Evolutionary conservation across 92 coral and sea anemone genomes (phyloP), one percentile per base, ranked within the genome.

Genomic region (Anthopleura xanthogrammica): DNA sequence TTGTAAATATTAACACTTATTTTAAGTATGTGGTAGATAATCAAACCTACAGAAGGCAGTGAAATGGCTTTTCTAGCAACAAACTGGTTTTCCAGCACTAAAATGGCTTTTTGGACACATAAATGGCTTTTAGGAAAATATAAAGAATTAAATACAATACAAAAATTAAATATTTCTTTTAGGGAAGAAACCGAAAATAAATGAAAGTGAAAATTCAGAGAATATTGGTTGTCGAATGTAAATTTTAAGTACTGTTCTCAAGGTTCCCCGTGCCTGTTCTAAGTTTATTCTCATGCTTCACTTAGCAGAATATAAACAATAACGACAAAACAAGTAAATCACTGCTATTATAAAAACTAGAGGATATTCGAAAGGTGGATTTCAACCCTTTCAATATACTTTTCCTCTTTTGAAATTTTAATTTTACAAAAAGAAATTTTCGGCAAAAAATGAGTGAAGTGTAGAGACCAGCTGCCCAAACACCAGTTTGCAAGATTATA

Each of bases 1-100:
- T 68, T 36, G 74, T 68, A 68, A 68, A 68, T 68, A 68, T 68
- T 68, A 68, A 68, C 74, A 36, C 74, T 68, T 2, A 36, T 8
- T 36, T 68, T 0, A 29, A 29, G 74, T 29, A 23, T 68, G 42
- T 68, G 74, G 74, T 29, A 9, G 74, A 20, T 23, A 29, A 23
- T 29, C 17, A 23, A 23, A 23, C 5, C 41, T n/a, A 68, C 10
- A 23, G 29, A 62, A 1, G 13, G 29, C 39, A 62, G 24, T n/a
- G 22, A 62, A 62, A 62, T 19, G 70, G 70, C 70, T 62, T 60
- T 50, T 50, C 54, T 6, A 50, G 54, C 54, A 11, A 5, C 54
- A 50, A 5, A 50, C 54, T 50, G 54, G 11, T 50, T 50, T 22
- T 29, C 40, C 29, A 36, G 74, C 74, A 68, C 43, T 68, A 22